Percentiles rank a stretch among this genome's conserved stretches.
phyloP scores from a whole-genome alignment of 2,888 invertebrate species.

The Serripes groenlandicus region DNA sequence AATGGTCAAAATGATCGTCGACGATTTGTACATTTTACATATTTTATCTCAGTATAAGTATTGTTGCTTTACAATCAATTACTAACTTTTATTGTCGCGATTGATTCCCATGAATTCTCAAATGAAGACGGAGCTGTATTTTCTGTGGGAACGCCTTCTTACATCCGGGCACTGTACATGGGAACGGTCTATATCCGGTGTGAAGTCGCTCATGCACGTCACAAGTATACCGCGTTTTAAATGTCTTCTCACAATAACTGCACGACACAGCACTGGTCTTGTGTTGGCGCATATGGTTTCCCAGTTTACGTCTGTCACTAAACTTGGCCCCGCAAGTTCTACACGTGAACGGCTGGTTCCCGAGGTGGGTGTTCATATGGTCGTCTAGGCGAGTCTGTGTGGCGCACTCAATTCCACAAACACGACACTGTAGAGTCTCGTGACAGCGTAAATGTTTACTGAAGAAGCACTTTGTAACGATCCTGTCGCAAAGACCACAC shows the following conservation, averaged over 20 bases:
- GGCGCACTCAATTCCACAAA: conserved; percentile 42
- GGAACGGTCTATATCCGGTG: conserved; percentile 44
- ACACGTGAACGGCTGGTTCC: conserved; percentile 25
- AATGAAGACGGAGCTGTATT: conserved; percentile 45
- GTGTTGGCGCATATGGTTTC: conserved; percentile 38
- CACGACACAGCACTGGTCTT: conserved; percentile 11
- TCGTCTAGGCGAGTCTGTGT: conserved; percentile 34
- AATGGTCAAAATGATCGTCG: no score
- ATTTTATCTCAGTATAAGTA: no score
- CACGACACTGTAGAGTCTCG: conserved; percentile 36
- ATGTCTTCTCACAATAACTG: conserved; percentile 37
- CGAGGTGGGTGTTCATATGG: conserved; percentile 44
- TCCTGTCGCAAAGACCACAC: conserved; percentile 50
- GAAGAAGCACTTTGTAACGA: conserved; percentile 45
- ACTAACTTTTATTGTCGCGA: no score
- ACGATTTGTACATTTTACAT: no score
- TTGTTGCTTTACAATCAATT: no score
- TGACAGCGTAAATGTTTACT: conserved; percentile 36
- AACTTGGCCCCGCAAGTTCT: conserved; percentile 40
- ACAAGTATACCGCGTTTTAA: conserved; percentile 34
- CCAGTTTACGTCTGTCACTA: conserved; percentile 35
- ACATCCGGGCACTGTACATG: conserved; percentile 46
- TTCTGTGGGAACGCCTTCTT: conserved; percentile 51
- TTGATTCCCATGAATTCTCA: conserved; percentile 27
- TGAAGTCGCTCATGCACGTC: conserved; percentile 43